Conservation (phyloP, 2,113 vertebrate genomes). For the Pollimyrus isidori region DNA sequence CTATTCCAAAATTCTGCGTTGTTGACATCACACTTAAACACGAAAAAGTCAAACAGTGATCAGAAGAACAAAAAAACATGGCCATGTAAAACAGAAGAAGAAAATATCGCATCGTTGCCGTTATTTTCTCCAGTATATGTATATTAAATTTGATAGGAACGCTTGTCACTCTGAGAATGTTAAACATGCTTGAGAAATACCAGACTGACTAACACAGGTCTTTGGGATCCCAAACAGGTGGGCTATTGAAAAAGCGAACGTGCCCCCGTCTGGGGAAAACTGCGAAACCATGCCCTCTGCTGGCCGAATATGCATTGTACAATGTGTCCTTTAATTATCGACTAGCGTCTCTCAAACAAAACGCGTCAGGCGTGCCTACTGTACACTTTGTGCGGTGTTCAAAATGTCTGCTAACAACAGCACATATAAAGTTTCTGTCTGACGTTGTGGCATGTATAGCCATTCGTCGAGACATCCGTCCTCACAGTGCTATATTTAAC, state of each 20-base stretch:
- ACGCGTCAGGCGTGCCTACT: neutral
- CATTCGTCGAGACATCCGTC: neutral
- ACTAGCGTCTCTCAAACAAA: neutral
- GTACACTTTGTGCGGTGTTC: neutral
- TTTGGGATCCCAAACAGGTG: neutral
- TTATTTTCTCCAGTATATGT: neutral
- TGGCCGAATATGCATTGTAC: neutral
- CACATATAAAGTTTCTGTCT: neutral
- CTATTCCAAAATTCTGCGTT: neutral
- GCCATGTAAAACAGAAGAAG: neutral
- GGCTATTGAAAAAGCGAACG: neutral
- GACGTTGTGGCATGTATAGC: neutral
- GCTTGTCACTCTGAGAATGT: neutral
- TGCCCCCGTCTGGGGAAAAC: neutral
- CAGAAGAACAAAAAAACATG: neutral
- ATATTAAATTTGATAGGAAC: neutral
- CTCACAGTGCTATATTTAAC: neutral
- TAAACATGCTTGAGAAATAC: neutral
- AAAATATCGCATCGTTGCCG: neutral
- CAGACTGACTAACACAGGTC: neutral
- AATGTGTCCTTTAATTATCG: neutral
- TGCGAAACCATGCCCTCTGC: conserved; percentile 3
- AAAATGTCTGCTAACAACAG: neutral
- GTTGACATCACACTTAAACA: neutral
- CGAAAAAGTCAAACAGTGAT: neutral